A percentile compares a stretch with the other conserved stretches of the same genome.
phyloP scores from a whole-genome alignment of 2,113 vertebrate species.

The Saguinus imperator region DNA sequence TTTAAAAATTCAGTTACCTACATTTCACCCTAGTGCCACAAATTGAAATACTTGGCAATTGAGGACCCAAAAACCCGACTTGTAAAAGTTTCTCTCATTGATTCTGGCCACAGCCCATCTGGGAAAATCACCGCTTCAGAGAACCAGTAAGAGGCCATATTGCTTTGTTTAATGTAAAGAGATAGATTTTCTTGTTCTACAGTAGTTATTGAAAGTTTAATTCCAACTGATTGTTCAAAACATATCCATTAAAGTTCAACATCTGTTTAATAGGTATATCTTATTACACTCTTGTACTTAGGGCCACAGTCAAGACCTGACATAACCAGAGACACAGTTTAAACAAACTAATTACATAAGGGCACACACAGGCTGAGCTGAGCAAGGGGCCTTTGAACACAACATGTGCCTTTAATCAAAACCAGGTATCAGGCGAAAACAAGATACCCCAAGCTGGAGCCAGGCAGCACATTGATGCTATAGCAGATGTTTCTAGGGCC shows the following conservation, averaged over 20 bases:
- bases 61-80: not conserved
- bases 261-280: conserved; percentile 89
- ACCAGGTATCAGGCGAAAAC: conserved; percentile 83
- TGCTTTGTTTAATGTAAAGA: conserved; percentile 82
- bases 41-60: not conserved
- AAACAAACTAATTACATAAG: conserved; percentile 90
- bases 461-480: conserved; percentile 78
- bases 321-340: conserved; percentile 88
- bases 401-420: conserved; percentile 89
- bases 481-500: conserved; percentile 81
- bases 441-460: conserved; percentile 81
- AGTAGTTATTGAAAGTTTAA: conserved; percentile 86
- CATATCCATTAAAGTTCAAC: conserved; percentile 86
- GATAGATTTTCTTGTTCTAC: conserved; percentile 77
- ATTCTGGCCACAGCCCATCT: not conserved
- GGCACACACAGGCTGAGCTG: conserved; percentile 85
- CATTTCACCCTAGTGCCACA: not conserved
- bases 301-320: conserved; percentile 86
- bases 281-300: conserved; percentile 86
- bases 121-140: conserved; percentile 66
- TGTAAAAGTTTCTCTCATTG: not conserved
- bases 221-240: conserved; percentile 86
- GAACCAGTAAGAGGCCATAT: conserved; percentile 54
- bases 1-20: not conserved
- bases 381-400: conserved; percentile 84